A percentile compares a stretch with the other conserved stretches of the same genome.
phyloP scores from a whole-genome alignment of 2,797 vertebrate genomes.

The Karalla daura region DNA sequence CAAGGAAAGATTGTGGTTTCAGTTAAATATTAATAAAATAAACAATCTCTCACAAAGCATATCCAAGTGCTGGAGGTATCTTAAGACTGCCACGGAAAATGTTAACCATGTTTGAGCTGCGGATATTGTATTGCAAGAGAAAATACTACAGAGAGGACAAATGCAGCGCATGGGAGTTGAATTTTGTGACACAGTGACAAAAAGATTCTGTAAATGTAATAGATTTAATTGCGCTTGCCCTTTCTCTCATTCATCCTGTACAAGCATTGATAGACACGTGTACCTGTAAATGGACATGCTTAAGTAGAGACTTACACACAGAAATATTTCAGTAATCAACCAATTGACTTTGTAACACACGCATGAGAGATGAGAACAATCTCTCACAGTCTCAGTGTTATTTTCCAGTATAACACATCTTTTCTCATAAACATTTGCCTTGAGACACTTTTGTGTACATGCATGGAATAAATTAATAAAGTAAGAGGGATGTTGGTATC shows the following conservation, averaged over 20 bases:
- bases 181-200: not conserved
- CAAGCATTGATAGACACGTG: not conserved
- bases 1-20: not conserved
- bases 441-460: constrained; percentile 44
- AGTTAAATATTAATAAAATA: not conserved
- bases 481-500: constrained; percentile 3
- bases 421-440: constrained; percentile 14
- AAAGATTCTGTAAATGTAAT: too few relatives aligned
- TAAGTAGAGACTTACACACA: not conserved
- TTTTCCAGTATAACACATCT: constrained; percentile 11
- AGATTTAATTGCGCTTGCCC: too few relatives aligned
- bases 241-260: not conserved
- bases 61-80: not conserved
- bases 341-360: constrained; percentile 15
- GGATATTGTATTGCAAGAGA: not conserved
- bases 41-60: not conserved
- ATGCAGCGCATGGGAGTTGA: not conserved
- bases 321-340: not conserved
- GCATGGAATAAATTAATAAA: constrained; percentile 45
- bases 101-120: not conserved
- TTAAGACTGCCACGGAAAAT: not conserved
- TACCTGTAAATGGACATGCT: constrained; percentile 1
- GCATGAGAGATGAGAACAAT: constrained; percentile 7
- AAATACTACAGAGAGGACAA: not conserved
- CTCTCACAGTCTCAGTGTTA: not conserved